Base-by-base conservation (phyloP, 92 coral and sea anemone species). In the Heliopora coerulea region DNA sequence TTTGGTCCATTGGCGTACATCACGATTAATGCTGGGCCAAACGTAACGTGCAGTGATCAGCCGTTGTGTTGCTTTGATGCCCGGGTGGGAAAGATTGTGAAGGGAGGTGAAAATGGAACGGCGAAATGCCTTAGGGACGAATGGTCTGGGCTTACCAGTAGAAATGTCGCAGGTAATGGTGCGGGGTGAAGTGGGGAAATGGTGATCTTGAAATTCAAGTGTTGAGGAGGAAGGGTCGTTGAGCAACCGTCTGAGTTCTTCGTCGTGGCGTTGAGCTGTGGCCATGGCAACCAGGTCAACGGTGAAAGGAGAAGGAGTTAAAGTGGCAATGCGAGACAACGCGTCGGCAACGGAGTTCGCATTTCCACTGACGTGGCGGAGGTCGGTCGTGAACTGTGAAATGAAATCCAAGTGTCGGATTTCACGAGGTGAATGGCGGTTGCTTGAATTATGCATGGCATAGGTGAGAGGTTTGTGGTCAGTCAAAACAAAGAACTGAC, bases 131-230 rank as follows among this genome's bases (percentile, higher is more conserved):
- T 3, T 2, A 11, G 75, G 75, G 26, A 68, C 18, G n/a, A 40
- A 68, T 3, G 75, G 75, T 41, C 75, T 19, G 8, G 56, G 57
- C n/a, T 26, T 68, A 19, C 75, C 75, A 20, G 54, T 68, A 61
- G 57, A 59, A 15, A 29, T 23, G 65, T 23, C 65, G 34, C 65
- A 29, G 26, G n/a, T n/a, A n/a, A n/a, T n/a, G n/a, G n/a, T n/a
- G n/a, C n/a, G n/a, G n/a, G n/a, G n/a, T n/a, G n/a, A 20, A 11
- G 24, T 10, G 9, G 26, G 61, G 8, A 23, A 20, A 10, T 9
- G 49, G 9, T 9, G 49, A 42, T 42, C 10, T 42, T 17, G 58
- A n/a, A 21, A 59, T 21, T 29, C 8, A 23, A 50, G 17, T 17
- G 58, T 6, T 50, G 58, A 50, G 3, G 58, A 50, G 4, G 58